Percentiles rank a stretch among this genome's conserved stretches.
Conservation (phyloP, 2,797 vertebrate species). For the Semotilus atromaculatus region DNA sequence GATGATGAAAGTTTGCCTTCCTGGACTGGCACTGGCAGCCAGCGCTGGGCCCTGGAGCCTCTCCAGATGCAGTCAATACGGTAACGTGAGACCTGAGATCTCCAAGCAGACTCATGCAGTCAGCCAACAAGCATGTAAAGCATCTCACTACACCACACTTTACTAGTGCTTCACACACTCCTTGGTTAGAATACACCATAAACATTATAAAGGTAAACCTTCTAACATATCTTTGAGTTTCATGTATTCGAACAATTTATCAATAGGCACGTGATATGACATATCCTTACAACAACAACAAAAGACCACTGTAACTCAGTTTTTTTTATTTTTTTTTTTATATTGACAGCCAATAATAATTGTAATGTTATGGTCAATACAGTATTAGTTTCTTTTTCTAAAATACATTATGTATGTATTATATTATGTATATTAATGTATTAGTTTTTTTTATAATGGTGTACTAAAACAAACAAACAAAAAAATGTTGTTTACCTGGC, state of each 20-base stretch:
- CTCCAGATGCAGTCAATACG: constrained; percentile 86
- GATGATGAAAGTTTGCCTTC: constrained; percentile 91
- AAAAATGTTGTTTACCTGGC: too few species aligned
- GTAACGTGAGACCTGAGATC: constrained; percentile 81
- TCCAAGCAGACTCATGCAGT: constrained; percentile 49
- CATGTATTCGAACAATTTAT: not conserved
- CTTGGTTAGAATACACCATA: not conserved
- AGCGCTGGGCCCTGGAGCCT: constrained; percentile 77
- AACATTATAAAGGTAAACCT: not conserved
- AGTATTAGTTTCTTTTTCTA: not conserved
- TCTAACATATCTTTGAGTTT: not conserved
- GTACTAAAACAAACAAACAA: too few species aligned
- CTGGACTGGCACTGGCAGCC: constrained; percentile 88
- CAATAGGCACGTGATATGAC: not conserved
- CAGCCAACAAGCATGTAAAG: constrained; percentile 48
- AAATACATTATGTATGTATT: too few species aligned
- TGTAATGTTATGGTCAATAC: not conserved
- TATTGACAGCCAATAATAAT: not conserved
- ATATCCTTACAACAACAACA: not conserved
- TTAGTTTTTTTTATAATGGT: not conserved
- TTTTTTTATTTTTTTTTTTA: too few species aligned
- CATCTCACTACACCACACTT: constrained; percentile 23
- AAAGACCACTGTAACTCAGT: too few species aligned
- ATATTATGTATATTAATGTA: too few species aligned
- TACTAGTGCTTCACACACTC: not conserved